These are phyloP conservation scores for Zaprionus africanus DNA, from an alignment of 1,140 invertebrate species.

Conservation along the genomic window DNA sequence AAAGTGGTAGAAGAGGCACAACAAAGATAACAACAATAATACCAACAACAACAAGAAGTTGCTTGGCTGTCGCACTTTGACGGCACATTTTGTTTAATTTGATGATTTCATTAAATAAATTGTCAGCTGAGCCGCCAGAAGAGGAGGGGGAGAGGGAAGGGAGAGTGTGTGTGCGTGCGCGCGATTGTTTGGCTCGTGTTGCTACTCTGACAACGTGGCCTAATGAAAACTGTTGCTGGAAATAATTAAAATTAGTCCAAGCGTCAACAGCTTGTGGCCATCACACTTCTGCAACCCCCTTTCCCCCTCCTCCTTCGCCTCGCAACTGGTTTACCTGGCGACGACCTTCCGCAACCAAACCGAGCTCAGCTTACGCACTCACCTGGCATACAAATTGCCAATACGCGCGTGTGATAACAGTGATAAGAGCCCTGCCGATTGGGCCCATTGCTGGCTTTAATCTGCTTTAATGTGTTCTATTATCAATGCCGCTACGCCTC, in stretches of 20 bases:
- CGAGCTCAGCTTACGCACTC: conserved; percentile 3
- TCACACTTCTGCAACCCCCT: not conserved
- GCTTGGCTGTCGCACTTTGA: conserved; percentile 66
- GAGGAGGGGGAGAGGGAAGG: not conserved
- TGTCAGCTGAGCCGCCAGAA: conserved; percentile 31
- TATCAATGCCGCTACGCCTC: conserved; percentile 46
- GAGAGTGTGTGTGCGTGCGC: conserved; percentile 6
- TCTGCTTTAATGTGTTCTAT: conserved; percentile 64
- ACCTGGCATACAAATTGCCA: conserved; percentile 24
- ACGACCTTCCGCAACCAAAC: not conserved
- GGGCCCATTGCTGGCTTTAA: conserved; percentile 42
- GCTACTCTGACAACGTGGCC: conserved; percentile 18
- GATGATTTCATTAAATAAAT: conserved; percentile 80
- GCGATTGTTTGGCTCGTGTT: conserved; percentile 14
- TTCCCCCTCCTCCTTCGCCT: not conserved
- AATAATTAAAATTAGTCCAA: conserved; percentile 71
- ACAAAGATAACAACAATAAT: conserved; percentile 27
- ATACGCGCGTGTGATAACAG: not conserved
- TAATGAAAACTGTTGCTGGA: conserved; percentile 40
- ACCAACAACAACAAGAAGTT: conserved; percentile 42
- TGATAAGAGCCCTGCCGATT: conserved; percentile 33
- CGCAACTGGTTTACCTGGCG: not conserved
- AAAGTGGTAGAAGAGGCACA: too few relatives aligned
- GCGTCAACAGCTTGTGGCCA: conserved; percentile 17
- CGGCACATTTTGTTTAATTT: conserved; percentile 77